These are phyloP conservation scores for Zele albiditarsus DNA, from an alignment of 2,888 invertebrate species.

Conservation along the genomic window DNA sequence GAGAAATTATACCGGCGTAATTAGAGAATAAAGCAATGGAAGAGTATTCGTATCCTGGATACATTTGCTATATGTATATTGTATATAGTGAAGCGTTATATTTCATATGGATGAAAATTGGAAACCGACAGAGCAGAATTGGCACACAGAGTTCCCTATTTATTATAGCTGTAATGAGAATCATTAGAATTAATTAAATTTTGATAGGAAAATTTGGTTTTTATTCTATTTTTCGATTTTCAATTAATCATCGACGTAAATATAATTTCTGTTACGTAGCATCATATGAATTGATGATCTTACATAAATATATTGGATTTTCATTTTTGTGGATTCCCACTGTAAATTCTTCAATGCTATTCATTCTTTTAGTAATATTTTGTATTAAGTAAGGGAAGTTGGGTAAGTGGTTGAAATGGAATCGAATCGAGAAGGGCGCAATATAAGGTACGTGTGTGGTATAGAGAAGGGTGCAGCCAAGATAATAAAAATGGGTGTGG, in stretches of 20 bases:
- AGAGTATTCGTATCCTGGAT: not conserved
- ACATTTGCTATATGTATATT: not conserved
- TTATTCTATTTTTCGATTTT: not conserved
- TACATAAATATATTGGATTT: not conserved
- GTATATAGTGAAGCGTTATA: not conserved
- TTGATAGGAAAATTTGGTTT: not conserved
- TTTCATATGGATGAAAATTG: too few species aligned
- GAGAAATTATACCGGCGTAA: not conserved
- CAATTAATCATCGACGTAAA: not conserved
- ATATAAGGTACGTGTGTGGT: not conserved
- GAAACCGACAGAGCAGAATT: too few species aligned
- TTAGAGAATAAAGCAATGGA: not conserved
- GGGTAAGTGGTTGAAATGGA: not conserved
- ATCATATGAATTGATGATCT: not conserved
- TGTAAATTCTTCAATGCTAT: not conserved
- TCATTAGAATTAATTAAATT: too few species aligned
- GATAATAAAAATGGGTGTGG: slow-evolving; percentile 64
- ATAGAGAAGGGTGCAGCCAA: slow-evolving; percentile 62
- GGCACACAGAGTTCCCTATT: too few species aligned
- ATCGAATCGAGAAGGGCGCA: not conserved
- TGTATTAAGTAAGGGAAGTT: not conserved
- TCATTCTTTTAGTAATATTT: not conserved
- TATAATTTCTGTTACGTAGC: not conserved
- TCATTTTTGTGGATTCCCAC: not conserved
- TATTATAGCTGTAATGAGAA: too few species aligned